These are phyloP conservation scores for Odocoileus virginianus DNA, from an alignment of 2,113 vertebrate genomes.

Conservation along the genomic window DNA sequence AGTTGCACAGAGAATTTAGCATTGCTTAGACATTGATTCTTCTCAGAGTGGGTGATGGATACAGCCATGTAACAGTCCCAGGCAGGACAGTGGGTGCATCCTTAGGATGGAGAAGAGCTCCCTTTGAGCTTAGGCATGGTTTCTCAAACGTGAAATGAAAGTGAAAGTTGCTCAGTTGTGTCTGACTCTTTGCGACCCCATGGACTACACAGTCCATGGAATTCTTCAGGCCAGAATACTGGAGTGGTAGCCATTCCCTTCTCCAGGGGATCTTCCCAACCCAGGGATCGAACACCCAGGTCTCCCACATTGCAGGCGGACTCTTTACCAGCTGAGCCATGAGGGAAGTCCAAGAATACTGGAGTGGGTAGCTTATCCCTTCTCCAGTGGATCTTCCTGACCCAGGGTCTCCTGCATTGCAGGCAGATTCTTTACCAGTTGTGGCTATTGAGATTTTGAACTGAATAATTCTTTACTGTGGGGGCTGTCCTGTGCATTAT, in stretches of 20 bases:
- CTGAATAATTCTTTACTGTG: background rate
- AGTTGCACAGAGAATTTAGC: background rate
- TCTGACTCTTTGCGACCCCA: background rate
- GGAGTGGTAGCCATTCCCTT: background rate
- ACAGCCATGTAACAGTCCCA: background rate
- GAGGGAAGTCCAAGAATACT: background rate
- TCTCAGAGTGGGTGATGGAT: background rate
- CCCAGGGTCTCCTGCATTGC: background rate
- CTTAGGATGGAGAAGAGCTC: background rate
- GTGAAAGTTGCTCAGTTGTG: background rate
- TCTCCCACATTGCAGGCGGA: background rate
- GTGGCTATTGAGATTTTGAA: conserved; percentile 3
- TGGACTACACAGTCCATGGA: background rate
- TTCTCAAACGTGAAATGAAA: background rate
- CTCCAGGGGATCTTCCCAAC: background rate
- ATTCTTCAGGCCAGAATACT: background rate
- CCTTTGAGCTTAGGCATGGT: background rate
- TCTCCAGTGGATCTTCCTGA: background rate
- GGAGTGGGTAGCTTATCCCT: background rate
- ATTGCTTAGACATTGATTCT: background rate
- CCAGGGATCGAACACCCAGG: background rate
- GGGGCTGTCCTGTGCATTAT: background rate
- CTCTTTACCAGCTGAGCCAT: background rate
- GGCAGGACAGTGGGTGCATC: background rate
- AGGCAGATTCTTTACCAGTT: background rate